phyloP scores from a whole-genome alignment of 2,113 vertebrate genomes.

The Felis catus region DNA sequence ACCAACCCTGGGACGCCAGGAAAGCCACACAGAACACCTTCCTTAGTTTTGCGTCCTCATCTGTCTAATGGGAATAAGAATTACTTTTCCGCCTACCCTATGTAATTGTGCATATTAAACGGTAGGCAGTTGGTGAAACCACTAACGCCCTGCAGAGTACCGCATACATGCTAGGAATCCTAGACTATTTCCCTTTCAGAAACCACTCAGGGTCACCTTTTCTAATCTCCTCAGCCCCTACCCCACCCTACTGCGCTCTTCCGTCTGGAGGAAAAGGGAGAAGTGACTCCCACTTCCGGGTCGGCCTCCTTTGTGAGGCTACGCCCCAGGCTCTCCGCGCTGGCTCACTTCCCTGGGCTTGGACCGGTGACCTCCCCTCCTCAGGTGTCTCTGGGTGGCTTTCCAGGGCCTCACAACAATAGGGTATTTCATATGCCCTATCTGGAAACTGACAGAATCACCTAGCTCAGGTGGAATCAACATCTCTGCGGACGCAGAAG shows the following conservation, averaged over 20 bases:
- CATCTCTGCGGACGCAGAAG: background rate
- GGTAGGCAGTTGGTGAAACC: background rate
- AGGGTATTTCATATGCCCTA: background rate
- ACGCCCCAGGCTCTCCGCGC: fast-evolving
- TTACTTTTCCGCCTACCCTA: background rate
- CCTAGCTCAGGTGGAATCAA: background rate
- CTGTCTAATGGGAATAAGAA: background rate
- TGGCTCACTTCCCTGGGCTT: background rate
- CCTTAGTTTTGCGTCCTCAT: background rate
- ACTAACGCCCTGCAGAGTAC: background rate
- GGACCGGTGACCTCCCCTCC: background rate
- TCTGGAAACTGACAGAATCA: background rate
- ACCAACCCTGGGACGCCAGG: background rate
- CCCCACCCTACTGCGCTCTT: background rate
- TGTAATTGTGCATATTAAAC: background rate
- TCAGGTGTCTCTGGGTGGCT: background rate
- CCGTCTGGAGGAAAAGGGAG: background rate
- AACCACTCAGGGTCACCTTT: background rate
- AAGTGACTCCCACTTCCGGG: background rate
- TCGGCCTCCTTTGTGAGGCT: background rate
- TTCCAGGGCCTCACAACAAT: background rate
- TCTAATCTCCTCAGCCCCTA: background rate
- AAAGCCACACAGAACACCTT: background rate
- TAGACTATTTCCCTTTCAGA: background rate
- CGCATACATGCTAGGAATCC: background rate